Base-by-base conservation (phyloP, 37 sponge, comb jelly and placozoan genomes). In the Sycon ciliatum region DNA sequence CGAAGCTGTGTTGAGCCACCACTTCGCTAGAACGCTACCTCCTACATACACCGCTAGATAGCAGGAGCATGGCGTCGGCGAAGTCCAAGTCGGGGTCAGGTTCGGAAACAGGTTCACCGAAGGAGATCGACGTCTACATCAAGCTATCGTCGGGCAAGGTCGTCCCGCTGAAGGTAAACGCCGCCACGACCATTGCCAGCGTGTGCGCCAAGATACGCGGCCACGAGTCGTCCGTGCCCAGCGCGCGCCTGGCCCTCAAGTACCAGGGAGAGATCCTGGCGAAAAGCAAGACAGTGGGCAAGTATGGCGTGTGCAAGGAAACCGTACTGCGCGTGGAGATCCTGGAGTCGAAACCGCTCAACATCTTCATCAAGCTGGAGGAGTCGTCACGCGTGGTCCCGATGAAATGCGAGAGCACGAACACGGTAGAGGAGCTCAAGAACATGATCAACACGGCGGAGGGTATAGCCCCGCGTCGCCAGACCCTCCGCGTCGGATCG, bases 101-200 rank as follows among this genome's bases (percentile, higher is more conserved):
- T n/a, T n/a, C n/a, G n/a, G n/a, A n/a, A n/a, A n/a, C n/a, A n/a
- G n/a, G n/a, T n/a, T n/a, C n/a, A n/a, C n/a, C n/a, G n/a, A n/a
- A n/a, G n/a, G n/a, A n/a, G n/a, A n/a, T 60, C 26, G 63, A 60
- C 63, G 63, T 60, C 11, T 60, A n/a, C 63, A 24, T 60, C 63
- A 60, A 60, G 32, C 16, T 60, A 24, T 22, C 63, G 63, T 30
- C 31, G 22, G 63, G 63, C 32, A 22, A 28, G 31, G 63, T 60
- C 63, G 63, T 60, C 9, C 63, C 63, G 7, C 63, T 60, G n/a
- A 60, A 60, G 16, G 63, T 60, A n/a, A 11, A n/a, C 11, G 63
- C 63, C 22, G 16, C 63, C n/a, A 24, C 7, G n/a, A 60, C 63
- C 22, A 18, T 60, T 24, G 63, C 63, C 22, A n/a, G n/a, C 22